A percentile compares a stretch with the other conserved stretches of the same genome.
phyloP scores from a whole-genome alignment of 2,797 vertebrate species.

The Morelia viridis region DNA sequence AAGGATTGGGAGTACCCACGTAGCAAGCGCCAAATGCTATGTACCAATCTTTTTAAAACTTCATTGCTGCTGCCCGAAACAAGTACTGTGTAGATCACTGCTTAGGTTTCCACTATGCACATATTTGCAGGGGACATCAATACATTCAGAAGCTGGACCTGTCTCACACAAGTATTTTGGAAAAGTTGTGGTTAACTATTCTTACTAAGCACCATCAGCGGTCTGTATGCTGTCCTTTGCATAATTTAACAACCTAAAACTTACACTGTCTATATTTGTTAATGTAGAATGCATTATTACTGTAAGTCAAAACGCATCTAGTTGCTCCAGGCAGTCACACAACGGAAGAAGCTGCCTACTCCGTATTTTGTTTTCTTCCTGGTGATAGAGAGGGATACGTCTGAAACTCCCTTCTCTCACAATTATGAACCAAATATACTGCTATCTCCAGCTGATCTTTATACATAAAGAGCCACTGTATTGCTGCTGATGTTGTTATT shows the following conservation, averaged over 20 bases:
- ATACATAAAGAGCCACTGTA: background rate
- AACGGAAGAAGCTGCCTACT: background rate
- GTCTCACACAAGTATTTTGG: background rate
- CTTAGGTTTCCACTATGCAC: background rate
- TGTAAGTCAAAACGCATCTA: background rate
- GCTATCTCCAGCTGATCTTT: background rate
- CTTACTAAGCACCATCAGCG: background rate
- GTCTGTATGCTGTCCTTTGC: background rate
- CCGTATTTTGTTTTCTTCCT: background rate
- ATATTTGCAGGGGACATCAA: background rate
- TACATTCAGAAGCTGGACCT: background rate
- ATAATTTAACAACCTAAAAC: background rate
- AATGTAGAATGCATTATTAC: background rate
- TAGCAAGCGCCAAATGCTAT: too few relatives aligned
- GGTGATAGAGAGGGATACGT: background rate
- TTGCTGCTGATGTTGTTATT: background rate
- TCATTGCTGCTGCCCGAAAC: background rate
- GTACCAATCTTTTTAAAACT: background rate
- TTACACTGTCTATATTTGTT: background rate
- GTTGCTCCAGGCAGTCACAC: background rate
- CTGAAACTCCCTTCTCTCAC: background rate
- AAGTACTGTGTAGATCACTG: background rate
- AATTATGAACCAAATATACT: background rate
- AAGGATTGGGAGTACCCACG: too few relatives aligned
- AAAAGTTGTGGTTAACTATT: background rate